Conservation (phyloP, 2,888 invertebrate species). For the Drosophila buzzatii region DNA sequence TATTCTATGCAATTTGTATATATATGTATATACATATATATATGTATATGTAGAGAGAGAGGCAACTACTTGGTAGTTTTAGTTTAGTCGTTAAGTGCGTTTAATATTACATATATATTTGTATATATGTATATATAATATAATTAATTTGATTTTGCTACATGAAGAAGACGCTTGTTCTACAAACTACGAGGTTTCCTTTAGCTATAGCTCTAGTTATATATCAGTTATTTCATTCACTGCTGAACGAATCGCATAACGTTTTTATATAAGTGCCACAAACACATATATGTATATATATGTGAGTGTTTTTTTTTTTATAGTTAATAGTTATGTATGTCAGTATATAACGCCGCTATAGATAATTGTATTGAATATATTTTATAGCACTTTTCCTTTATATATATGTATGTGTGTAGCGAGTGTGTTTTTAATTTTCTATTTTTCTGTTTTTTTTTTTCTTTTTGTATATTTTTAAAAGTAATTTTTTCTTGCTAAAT, state of each 20-base stretch:
- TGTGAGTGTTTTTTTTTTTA: background rate
- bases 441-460: slow-evolving; percentile 3
- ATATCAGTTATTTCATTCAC: slow-evolving; percentile 43
- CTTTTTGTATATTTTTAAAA: slow-evolving; percentile 71
- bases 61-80: slow-evolving; percentile 78
- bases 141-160: slow-evolving; percentile 50
- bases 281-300: slow-evolving; percentile 18
- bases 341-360: slow-evolving; percentile 48
- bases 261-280: slow-evolving; percentile 49
- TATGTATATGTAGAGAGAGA: slow-evolving; percentile 56
- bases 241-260: slow-evolving; percentile 65
- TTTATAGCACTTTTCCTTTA: slow-evolving; percentile 52
- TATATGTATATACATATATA: slow-evolving; percentile 24
- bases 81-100: slow-evolving; percentile 67
- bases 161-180: slow-evolving; percentile 55
- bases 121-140: slow-evolving; percentile 15
- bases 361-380: slow-evolving; percentile 23
- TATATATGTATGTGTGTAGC: slow-evolving; percentile 30
- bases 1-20: slow-evolving; percentile 66
- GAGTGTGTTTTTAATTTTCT: slow-evolving; percentile 8
- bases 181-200: slow-evolving; percentile 77
- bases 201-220: slow-evolving; percentile 68
- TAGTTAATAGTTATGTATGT: slow-evolving; percentile 21
- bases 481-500: slow-evolving; percentile 65
- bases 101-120: slow-evolving; percentile 46